Conservation (phyloP, 2,113 vertebrate species). For the Boleophthalmus pectinirostris region DNA sequence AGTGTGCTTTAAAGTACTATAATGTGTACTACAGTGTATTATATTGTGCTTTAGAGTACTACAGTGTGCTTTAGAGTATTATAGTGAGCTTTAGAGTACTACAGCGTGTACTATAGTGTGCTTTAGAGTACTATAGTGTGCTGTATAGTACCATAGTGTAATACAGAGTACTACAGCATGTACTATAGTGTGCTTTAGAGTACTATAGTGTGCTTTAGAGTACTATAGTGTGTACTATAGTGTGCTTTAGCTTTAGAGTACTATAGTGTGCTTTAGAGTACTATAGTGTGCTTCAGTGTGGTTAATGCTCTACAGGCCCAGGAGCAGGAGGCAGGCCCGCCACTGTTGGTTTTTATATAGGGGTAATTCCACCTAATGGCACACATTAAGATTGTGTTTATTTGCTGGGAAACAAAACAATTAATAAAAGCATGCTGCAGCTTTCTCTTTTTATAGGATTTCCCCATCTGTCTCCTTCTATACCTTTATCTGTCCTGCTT, state of each 20-base stretch:
- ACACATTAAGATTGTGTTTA: constrained; percentile 50
- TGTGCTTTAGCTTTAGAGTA: neutral
- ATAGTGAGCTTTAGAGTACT: too few relatives aligned
- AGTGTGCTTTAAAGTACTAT: too few relatives aligned
- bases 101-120: too few relatives aligned
- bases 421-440: constrained; percentile 39
- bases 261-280: neutral
- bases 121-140: too few relatives aligned
- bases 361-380: constrained; percentile 43
- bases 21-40: too few relatives aligned
- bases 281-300: constrained; percentile 5
- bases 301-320: constrained; percentile 28
- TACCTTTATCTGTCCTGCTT: constrained; percentile 14
- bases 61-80: too few relatives aligned
- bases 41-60: too few relatives aligned
- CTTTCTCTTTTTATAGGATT: constrained; percentile 41
- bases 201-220: too few relatives aligned
- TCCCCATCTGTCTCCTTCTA: constrained; percentile 43
- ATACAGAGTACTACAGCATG: too few relatives aligned
- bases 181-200: too few relatives aligned
- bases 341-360: constrained; percentile 29
- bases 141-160: too few relatives aligned
- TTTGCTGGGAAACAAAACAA: constrained; percentile 55
- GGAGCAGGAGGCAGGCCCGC: neutral
- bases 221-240: too few relatives aligned